A percentile compares a stretch with the other conserved stretches of the same genome.
phyloP scores from a whole-genome alignment of 2,888 invertebrate genomes.

The Cryptus armator region DNA sequence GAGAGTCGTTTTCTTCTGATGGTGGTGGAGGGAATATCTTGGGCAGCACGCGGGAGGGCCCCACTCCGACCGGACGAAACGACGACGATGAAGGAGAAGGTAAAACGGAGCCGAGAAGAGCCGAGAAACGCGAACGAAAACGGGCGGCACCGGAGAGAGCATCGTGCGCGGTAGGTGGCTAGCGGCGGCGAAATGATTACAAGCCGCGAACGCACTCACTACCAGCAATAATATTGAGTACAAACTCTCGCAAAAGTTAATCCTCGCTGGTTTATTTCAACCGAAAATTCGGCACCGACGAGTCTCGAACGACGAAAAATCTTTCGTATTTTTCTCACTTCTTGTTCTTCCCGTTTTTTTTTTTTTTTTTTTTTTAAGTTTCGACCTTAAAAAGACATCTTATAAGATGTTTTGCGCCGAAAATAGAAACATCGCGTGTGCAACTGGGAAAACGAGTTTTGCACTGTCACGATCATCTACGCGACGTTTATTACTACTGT shows the following conservation, averaged over 20 bases:
- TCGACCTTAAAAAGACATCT: not conserved
- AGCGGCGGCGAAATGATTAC: constrained; percentile 83
- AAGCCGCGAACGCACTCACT: constrained; percentile 80
- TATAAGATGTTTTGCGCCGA: not conserved
- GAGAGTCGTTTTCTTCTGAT: not conserved
- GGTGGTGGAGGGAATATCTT: constrained; percentile 13
- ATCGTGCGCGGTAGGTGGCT: constrained; percentile 81
- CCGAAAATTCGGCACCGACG: not conserved
- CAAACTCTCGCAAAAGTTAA: constrained; percentile 78
- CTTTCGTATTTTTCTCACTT: not conserved
- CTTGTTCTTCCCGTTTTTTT: not conserved
- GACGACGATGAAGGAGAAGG: constrained; percentile 9
- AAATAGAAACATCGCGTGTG: constrained; percentile 43
- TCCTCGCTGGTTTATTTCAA: not conserved
- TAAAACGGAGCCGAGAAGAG: constrained; percentile 61
- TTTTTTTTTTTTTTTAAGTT: not conserved
- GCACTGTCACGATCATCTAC: constrained; percentile 5
- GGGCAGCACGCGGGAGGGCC: constrained; percentile 18
- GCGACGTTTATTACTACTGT: not conserved
- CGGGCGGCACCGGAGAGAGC: constrained; percentile 55
- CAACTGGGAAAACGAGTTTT: constrained; percentile 50
- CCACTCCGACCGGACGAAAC: not conserved
- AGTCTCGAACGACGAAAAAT: not conserved
- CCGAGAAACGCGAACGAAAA: constrained; percentile 29
- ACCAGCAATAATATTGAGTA: constrained; percentile 81